Evolutionary conservation across 2,888 invertebrate genomes (phyloP).

Genomic region (Danaus chrysippus): DNA sequence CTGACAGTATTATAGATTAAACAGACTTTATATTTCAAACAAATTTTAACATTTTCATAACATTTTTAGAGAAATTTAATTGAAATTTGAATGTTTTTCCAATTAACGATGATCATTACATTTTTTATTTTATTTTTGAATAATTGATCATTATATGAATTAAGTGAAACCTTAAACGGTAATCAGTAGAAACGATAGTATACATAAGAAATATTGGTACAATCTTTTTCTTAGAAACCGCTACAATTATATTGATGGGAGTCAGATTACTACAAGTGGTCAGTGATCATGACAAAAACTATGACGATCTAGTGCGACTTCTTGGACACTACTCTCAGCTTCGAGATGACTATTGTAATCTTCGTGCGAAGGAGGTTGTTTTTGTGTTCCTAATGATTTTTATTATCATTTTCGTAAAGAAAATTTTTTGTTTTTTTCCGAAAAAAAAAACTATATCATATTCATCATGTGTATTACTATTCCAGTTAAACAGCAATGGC

Average conservation of each 20-base stretch:
- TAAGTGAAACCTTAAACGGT: too few relatives aligned
- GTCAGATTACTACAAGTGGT: constrained; percentile 26
- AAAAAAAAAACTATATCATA: neutral
- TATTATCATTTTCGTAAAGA: neutral
- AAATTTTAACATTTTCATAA: too few relatives aligned
- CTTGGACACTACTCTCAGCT: constrained; percentile 25
- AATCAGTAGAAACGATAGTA: too few relatives aligned
- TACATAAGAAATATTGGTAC: neutral
- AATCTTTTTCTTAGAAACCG: constrained; percentile 23
- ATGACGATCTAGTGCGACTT: constrained; percentile 46
- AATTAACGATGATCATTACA: too few relatives aligned
- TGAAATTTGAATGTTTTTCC: too few relatives aligned
- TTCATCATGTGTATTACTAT: neutral
- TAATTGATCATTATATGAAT: too few relatives aligned
- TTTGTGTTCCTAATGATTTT: neutral
- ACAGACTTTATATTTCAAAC: too few relatives aligned
- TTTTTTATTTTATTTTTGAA: too few relatives aligned
- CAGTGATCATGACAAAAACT: constrained; percentile 83
- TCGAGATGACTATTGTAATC: constrained; percentile 29
- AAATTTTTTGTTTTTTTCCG: neutral
- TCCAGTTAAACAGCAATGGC: neutral
- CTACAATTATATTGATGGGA: constrained; percentile 17
- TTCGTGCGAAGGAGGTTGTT: constrained; percentile 24
- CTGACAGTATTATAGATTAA: too few relatives aligned
- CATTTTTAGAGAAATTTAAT: too few relatives aligned